Percentiles rank a stretch among this genome's conserved stretches.
phyloP scores from a whole-genome alignment of 2,888 invertebrate species.

The Clanis bilineata region DNA sequence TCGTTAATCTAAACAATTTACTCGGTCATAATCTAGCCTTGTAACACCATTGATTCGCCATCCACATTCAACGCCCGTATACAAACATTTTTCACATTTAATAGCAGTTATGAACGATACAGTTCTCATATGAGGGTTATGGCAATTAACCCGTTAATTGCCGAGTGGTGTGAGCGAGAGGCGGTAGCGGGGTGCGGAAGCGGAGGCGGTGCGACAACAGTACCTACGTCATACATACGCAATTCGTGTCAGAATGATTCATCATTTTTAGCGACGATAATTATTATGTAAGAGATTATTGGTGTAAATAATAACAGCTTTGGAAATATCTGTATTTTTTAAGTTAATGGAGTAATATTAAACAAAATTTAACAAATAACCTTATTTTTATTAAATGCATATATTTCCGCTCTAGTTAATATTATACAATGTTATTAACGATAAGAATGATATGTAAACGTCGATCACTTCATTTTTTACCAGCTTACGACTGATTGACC shows the following conservation, averaged over 20 bases:
- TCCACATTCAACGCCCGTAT: neutral
- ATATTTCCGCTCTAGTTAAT: no score
- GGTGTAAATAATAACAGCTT: neutral
- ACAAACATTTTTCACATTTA: slow-evolving; percentile 12
- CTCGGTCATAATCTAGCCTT: neutral
- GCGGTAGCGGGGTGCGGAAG: slow-evolving; percentile 18
- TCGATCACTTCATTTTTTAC: neutral
- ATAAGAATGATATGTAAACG: neutral
- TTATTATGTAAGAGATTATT: neutral
- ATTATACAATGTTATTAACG: no score
- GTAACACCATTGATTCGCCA: neutral
- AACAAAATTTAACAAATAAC: no score
- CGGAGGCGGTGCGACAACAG: no score
- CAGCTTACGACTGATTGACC: neutral
- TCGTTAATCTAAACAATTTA: no score
- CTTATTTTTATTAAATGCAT: no score
- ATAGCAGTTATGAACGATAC: slow-evolving; percentile 19
- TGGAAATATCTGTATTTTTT: neutral
- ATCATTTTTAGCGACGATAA: neutral
- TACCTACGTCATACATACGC: neutral
- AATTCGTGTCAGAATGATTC: neutral
- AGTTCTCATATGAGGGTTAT: slow-evolving; percentile 42
- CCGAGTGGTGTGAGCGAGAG: slow-evolving; percentile 31
- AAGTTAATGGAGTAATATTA: no score
- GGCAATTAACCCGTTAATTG: slow-evolving; percentile 43